These are phyloP conservation scores for Choloepus didactylus DNA, from an alignment of 2,797 vertebrate genomes.

Conservation along the genomic window DNA sequence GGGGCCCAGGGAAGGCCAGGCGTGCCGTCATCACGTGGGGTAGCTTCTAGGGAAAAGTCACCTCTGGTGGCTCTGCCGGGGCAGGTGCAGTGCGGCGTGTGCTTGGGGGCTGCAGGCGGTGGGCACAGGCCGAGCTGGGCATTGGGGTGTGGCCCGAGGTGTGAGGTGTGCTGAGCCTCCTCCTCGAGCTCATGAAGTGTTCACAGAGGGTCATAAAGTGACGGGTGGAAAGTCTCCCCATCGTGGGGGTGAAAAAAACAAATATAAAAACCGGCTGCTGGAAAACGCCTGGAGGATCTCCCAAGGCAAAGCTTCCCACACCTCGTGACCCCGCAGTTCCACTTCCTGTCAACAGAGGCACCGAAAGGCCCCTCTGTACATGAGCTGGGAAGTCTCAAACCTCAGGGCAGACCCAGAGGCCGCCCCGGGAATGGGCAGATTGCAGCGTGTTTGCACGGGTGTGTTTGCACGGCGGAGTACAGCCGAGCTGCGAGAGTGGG, in stretches of 20 bases:
- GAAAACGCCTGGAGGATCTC: neutral
- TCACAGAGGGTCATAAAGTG: neutral
- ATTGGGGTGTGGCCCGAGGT: neutral
- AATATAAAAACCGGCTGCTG: neutral
- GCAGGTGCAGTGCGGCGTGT: too few relatives aligned
- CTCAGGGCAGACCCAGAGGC: neutral
- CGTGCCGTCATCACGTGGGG: rapidly evolving
- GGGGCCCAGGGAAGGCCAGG: neutral
- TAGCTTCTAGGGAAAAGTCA: rapidly evolving
- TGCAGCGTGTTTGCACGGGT: neutral
- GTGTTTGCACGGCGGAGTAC: neutral
- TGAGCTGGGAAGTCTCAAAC: neutral
- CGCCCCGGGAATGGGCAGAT: rapidly evolving
- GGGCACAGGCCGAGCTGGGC: neutral
- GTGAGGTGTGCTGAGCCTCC: rapidly evolving
- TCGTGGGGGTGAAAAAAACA: neutral
- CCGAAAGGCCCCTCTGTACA: rapidly evolving
- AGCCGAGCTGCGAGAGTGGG: rapidly evolving
- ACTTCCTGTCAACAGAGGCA: rapidly evolving
- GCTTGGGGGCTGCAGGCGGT: too few relatives aligned
- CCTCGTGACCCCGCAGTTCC: rapidly evolving
- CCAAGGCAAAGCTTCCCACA: neutral
- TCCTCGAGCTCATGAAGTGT: rapidly evolving
- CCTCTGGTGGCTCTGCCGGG: neutral
- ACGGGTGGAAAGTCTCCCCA: neutral